phyloP scores from a whole-genome alignment of 2,113 vertebrate species.

The Notarius lentiginosus region DNA sequence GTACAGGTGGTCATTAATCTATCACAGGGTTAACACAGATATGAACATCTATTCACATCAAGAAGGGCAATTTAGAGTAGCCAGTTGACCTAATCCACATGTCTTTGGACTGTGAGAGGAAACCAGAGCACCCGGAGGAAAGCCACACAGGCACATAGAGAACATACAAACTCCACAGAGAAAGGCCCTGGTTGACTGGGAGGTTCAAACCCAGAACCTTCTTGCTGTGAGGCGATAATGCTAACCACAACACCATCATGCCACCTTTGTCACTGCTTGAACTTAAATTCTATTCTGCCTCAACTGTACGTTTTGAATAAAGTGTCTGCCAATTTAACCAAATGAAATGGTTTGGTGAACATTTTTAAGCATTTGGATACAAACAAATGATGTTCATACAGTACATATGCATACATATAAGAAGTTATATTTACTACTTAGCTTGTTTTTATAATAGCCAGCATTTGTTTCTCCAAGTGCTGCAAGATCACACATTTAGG shows the following conservation, averaged over 20 bases:
- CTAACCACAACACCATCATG: not conserved
- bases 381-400: not conserved
- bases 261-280: not conserved
- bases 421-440: not conserved
- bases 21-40: too few relatives aligned
- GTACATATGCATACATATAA: not conserved
- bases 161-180: too few relatives aligned
- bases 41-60: too few relatives aligned
- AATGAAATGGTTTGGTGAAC: not conserved
- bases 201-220: too few relatives aligned
- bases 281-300: not conserved
- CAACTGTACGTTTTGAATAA: not conserved
- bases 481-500: constrained; percentile 5
- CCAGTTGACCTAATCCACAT: too few relatives aligned
- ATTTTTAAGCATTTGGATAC: not conserved
- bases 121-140: too few relatives aligned
- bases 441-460: not conserved
- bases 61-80: too few relatives aligned
- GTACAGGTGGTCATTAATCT: too few relatives aligned
- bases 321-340: not conserved
- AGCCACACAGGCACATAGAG: too few relatives aligned
- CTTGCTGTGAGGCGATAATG: too few relatives aligned
- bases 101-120: too few relatives aligned
- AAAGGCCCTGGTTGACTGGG: too few relatives aligned
- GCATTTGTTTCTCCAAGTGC: not conserved